Conservation (phyloP, 53 echinoderm and acorn worm genomes). For the Temnopleurus reevesii region DNA sequence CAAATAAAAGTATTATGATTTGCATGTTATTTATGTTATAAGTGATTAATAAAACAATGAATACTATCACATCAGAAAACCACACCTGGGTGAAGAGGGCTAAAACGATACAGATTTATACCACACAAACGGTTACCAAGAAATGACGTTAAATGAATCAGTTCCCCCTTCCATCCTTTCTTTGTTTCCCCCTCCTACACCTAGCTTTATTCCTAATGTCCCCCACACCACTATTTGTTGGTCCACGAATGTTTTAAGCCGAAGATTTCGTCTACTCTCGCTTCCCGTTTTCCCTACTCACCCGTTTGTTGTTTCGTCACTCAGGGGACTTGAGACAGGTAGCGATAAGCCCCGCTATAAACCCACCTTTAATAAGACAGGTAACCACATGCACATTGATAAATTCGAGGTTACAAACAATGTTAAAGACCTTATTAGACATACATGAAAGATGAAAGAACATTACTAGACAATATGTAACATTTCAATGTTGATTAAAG, state of each 20-base stretch:
- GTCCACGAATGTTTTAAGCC: background rate
- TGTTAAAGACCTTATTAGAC: background rate
- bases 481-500: background rate
- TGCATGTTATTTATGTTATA: too few relatives aligned
- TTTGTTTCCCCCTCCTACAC: background rate
- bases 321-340: background rate
- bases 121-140: too few relatives aligned
- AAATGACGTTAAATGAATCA: too few relatives aligned
- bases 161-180: background rate
- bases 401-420: constrained; percentile 22
- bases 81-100: too few relatives aligned
- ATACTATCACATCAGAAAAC: too few relatives aligned
- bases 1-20: too few relatives aligned
- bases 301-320: constrained; percentile 29
- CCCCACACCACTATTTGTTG: background rate
- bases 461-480: background rate
- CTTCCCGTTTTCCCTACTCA: constrained; percentile 33
- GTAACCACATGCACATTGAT: constrained; percentile 43
- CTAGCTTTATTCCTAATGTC: background rate
- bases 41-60: too few relatives aligned
- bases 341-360: constrained; percentile 34
- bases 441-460: background rate
- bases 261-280: constrained; percentile 34
- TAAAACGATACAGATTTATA: too few relatives aligned
- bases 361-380: constrained; percentile 9